Evolutionary conservation across 2,113 vertebrate genomes (phyloP).

Genomic region (Lonchura striata): DNA sequence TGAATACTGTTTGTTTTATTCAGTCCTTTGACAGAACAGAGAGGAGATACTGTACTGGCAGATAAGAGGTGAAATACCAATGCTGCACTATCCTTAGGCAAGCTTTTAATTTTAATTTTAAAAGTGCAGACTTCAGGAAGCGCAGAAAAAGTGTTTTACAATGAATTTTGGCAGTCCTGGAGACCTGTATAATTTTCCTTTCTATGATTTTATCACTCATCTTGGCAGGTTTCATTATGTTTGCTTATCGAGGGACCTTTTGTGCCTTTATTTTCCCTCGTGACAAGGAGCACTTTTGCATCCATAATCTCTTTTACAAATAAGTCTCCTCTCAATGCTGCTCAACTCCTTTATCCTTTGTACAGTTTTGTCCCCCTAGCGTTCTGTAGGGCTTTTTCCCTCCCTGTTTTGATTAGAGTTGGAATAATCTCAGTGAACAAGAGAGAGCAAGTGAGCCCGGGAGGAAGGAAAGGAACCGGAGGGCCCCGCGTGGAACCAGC

Average conservation of each 20-base stretch:
- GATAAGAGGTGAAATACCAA: background rate
- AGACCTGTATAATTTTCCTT: background rate
- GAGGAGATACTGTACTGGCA: background rate
- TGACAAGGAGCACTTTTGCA: background rate
- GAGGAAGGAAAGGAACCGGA: background rate
- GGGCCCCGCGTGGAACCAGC: background rate
- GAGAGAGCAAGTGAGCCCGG: background rate
- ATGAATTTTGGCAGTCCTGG: background rate
- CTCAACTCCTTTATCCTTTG: slow-evolving; percentile 1
- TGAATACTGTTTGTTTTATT: background rate
- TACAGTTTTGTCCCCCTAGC: background rate
- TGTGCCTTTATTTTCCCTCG: background rate
- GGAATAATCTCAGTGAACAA: background rate
- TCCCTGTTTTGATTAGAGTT: slow-evolving; percentile 12
- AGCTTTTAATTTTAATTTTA: background rate
- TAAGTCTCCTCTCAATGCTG: background rate
- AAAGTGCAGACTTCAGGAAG: background rate
- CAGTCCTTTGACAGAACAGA: background rate
- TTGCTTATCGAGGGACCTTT: slow-evolving; percentile 1
- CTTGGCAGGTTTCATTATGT: slow-evolving; percentile 9
- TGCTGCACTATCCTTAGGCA: background rate
- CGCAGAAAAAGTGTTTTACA: background rate
- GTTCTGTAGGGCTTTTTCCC: background rate
- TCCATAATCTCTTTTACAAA: slow-evolving; percentile 27
- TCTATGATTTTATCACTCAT: background rate